Conservation (phyloP, 1,140 invertebrate genomes). For the Neoseiulus cucumeris region DNA sequence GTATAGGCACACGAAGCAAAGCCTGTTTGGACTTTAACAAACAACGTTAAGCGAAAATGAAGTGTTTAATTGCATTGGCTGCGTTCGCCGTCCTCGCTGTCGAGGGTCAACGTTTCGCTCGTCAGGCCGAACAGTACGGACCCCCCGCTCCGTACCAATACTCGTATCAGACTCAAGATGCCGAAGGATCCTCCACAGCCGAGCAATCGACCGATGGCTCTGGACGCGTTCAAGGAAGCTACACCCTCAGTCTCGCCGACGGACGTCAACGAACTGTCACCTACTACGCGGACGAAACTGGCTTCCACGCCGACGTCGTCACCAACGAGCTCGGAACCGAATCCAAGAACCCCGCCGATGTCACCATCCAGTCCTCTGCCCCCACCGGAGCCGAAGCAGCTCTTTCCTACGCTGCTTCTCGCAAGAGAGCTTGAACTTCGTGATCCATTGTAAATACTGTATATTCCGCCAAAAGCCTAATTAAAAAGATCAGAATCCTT, state of each 20-base stretch:
- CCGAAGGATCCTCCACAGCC: neutral
- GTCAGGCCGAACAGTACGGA: neutral
- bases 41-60: too few species aligned
- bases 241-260: constrained; percentile 14
- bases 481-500: too few species aligned
- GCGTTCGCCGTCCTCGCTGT: too few species aligned
- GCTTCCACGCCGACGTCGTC: constrained; percentile 11
- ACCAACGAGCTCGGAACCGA: constrained; percentile 14
- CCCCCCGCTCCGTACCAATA: neutral
- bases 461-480: too few species aligned
- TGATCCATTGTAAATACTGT: too few species aligned
- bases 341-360: neutral
- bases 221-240: constrained; percentile 18
- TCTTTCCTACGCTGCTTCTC: too few species aligned
- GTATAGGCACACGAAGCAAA: too few species aligned
- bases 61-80: too few species aligned
- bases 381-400: neutral
- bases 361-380: constrained; percentile 8
- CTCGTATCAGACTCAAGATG: neutral
- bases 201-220: neutral
- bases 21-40: too few species aligned
- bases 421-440: too few species aligned
- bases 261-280: constrained; percentile 10
- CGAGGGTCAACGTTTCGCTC: too few species aligned
- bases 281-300: constrained; percentile 12